Evolutionary conservation across 2,888 invertebrate genomes (phyloP).

Genomic region (Ormia ochracea): DNA sequence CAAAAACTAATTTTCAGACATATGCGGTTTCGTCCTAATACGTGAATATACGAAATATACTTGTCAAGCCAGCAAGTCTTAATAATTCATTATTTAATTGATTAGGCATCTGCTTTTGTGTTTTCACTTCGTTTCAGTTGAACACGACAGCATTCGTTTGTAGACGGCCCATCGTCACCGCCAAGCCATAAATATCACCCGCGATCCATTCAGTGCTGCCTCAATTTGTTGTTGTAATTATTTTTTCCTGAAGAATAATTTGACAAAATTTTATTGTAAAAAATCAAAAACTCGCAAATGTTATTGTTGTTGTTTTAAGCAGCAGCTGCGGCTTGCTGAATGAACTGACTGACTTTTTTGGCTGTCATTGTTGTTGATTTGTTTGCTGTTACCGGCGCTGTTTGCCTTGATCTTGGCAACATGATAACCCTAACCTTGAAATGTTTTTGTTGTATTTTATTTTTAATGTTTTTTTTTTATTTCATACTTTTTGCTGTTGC

Average conservation of each 20-base stretch:
- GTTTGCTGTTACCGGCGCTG: slow-evolving; percentile 58
- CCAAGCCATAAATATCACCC: slow-evolving; percentile 18
- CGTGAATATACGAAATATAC: background rate
- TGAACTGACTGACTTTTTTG: background rate
- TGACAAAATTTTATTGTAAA: slow-evolving; percentile 57
- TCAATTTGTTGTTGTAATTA: background rate
- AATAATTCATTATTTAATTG: slow-evolving; percentile 15
- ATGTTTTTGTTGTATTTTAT: slow-evolving; percentile 64
- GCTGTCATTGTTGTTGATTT: slow-evolving; percentile 28
- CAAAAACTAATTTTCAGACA: too few relatives aligned
- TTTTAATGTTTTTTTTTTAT: slow-evolving; percentile 40
- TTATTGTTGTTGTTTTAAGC: slow-evolving; percentile 8
- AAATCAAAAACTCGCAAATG: background rate
- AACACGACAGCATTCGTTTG: background rate
- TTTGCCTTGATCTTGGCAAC: slow-evolving; percentile 74
- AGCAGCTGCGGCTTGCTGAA: background rate
- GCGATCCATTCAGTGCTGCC: slow-evolving; percentile 33
- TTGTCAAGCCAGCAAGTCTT: background rate
- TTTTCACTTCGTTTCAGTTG: background rate
- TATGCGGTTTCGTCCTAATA: background rate
- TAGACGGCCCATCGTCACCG: background rate
- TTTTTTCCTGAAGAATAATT: slow-evolving; percentile 14
- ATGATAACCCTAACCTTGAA: slow-evolving; percentile 73
- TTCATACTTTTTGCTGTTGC: slow-evolving; percentile 9
- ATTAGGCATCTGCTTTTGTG: background rate